A percentile compares a stretch with the other conserved stretches of the same genome.
Conservation (phyloP, 2,113 vertebrate species). For the Microcebus griseorufus region DNA sequence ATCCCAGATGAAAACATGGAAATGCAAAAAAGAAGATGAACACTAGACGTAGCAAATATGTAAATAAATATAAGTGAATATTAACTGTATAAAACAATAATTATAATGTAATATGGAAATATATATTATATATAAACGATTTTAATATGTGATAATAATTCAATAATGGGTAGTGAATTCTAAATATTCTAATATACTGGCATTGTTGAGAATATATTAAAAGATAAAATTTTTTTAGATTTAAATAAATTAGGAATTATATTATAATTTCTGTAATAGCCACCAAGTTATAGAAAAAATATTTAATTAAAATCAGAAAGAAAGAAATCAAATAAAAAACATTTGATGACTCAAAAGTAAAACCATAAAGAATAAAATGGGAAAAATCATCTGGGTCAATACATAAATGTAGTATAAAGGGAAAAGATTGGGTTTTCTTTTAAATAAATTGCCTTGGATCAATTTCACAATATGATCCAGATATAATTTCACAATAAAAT, state of each 20-base stretch:
- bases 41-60: too few relatives aligned
- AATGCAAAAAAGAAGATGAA: too few relatives aligned
- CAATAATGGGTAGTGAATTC: background rate
- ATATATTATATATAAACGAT: background rate
- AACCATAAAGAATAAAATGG: background rate
- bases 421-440: background rate
- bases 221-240: background rate
- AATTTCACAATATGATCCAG: background rate
- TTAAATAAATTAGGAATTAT: background rate
- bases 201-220: background rate
- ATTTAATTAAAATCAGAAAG: background rate
- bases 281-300: background rate
- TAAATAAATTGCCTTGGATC: background rate
- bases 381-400: background rate
- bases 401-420: background rate
- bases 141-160: background rate
- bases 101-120: too few relatives aligned
- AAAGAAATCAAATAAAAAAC: background rate
- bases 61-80: too few relatives aligned
- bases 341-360: background rate
- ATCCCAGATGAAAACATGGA: too few relatives aligned
- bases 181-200: background rate
- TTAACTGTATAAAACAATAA: too few relatives aligned
- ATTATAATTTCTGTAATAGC: background rate
- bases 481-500: background rate